Conservation (phyloP, 2,888 invertebrate genomes). For the Chymomyza caudatula region DNA sequence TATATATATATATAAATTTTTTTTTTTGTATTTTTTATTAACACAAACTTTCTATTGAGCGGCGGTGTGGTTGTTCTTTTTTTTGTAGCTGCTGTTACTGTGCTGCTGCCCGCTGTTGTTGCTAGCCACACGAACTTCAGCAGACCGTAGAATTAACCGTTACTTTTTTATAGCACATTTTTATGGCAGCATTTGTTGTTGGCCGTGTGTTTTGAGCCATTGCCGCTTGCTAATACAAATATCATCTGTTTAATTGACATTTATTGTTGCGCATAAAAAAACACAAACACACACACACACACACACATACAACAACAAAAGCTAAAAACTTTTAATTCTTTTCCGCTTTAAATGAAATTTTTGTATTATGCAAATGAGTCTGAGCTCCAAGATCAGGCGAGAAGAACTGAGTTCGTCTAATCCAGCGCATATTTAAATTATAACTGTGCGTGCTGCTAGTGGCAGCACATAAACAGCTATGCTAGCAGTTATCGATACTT, state of each 20-base stretch:
- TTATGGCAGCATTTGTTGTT: constrained; percentile 40
- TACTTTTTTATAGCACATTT: constrained; percentile 63
- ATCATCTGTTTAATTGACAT: constrained; percentile 62
- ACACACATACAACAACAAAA: not conserved
- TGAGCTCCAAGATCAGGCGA: too few relatives aligned
- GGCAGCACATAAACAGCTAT: not conserved
- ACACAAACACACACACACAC: not conserved
- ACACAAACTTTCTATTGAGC: constrained; percentile 69
- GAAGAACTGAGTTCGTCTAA: too few relatives aligned
- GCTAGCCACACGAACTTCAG: constrained; percentile 60
- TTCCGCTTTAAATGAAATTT: not conserved
- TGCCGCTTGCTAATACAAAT: constrained; percentile 49
- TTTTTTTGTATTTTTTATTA: constrained; percentile 58
- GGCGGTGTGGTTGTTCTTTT: constrained; percentile 32
- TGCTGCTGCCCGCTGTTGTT: constrained; percentile 6
- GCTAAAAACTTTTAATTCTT: not conserved
- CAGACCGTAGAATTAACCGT: constrained; percentile 67
- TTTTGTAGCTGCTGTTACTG: constrained; percentile 24
- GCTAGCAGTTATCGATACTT: not conserved
- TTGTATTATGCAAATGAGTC: not conserved
- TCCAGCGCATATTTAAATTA: too few relatives aligned
- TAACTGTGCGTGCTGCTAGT: too few relatives aligned
- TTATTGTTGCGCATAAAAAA: constrained; percentile 37
- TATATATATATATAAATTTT: too few relatives aligned
- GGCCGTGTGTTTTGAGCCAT: not conserved